A percentile compares a stretch with the other conserved stretches of the same genome.
Evolutionary conservation across 2,113 vertebrate genomes (phyloP).

Genomic region (Lagopus leucura): DNA sequence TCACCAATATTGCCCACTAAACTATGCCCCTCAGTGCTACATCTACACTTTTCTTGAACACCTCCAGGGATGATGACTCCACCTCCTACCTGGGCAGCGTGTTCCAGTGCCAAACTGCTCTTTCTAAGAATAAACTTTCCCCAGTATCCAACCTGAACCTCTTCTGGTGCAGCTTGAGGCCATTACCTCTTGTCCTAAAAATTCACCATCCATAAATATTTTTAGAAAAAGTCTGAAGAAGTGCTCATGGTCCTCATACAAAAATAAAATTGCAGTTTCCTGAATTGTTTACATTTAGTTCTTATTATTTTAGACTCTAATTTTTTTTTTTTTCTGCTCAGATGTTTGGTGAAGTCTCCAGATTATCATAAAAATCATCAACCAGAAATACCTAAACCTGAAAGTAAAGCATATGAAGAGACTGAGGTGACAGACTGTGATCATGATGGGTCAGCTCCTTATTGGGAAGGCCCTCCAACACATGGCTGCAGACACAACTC

Average conservation of each 20-base stretch:
- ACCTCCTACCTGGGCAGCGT: no score
- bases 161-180: no score
- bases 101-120: no score
- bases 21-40: no score
- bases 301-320: not conserved
- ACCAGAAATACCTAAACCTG: not conserved
- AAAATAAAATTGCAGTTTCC: not conserved
- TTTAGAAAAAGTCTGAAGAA: not conserved
- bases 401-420: not conserved
- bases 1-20: no score
- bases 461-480: not conserved
- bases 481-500: not conserved
- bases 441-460: fast-evolving
- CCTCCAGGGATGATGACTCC: no score
- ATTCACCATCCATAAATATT: not conserved
- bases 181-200: no score
- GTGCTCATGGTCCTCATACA: not conserved
- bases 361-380: not conserved
- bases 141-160: no score
- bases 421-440: not conserved
- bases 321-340: not conserved
- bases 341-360: not conserved
- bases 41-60: no score
- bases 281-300: not conserved
- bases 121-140: no score